A percentile compares a stretch with the other conserved stretches of the same genome.
Conservation (phyloP, 2,113 vertebrate species). For the Eurystomus gularis region DNA sequence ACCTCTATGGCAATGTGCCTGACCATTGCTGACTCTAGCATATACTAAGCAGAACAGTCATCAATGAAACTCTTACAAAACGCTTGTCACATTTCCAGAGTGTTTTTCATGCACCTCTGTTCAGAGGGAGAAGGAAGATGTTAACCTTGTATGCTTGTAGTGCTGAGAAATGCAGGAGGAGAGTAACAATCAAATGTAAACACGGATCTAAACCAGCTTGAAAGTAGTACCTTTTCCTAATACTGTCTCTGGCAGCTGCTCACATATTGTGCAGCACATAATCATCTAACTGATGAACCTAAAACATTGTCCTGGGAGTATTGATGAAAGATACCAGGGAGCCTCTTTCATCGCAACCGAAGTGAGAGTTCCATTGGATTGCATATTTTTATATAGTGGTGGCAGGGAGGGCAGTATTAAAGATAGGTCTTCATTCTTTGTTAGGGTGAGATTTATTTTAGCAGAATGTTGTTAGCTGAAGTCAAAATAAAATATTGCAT, state of each 20-base stretch:
- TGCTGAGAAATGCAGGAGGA: not conserved
- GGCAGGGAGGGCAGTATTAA: rapidly evolving
- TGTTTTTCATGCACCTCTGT: not conserved
- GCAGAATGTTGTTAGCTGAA: not conserved
- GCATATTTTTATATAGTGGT: rapidly evolving
- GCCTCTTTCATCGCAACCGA: not conserved
- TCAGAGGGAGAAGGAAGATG: not conserved
- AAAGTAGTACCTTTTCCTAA: not conserved
- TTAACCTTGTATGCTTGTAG: not conserved
- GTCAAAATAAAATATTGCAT: not conserved
- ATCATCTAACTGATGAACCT: not conserved
- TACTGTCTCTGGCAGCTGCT: not conserved
- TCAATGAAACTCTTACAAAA: not conserved
- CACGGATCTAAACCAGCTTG: not conserved
- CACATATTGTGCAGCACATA: not conserved
- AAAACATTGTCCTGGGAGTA: not conserved
- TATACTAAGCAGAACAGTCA: not conserved
- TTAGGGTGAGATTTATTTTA: not conserved
- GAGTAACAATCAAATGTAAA: not conserved
- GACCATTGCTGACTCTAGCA: not conserved
- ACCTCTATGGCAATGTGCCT: not conserved
- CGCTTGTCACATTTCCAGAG: not conserved
- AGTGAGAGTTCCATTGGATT: not conserved
- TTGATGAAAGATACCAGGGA: not conserved
- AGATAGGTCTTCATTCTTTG: not conserved